These are phyloP conservation scores for Andricus quercusramuli DNA, from an alignment of 2,888 invertebrate species.

Conservation along the genomic window DNA sequence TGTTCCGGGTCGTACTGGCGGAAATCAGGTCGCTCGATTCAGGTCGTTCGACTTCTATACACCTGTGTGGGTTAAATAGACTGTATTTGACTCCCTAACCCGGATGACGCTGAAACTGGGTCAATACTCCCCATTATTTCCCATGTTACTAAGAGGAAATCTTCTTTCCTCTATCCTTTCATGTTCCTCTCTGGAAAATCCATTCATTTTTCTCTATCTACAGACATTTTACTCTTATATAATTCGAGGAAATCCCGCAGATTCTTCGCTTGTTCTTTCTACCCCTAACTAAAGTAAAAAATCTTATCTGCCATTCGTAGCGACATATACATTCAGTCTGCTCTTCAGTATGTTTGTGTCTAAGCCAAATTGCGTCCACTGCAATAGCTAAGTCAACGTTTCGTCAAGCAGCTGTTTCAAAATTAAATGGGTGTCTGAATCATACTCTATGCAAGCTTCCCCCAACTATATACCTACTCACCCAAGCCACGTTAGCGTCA, in stretches of 20 bases:
- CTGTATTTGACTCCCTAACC: slow-evolving; percentile 69
- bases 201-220: not conserved
- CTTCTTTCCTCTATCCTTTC: not conserved
- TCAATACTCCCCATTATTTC: slow-evolving; percentile 67
- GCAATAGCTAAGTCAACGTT: too few relatives aligned
- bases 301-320: not conserved
- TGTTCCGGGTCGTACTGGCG: slow-evolving; percentile 68
- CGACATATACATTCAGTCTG: too few relatives aligned
- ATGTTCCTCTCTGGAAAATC: not conserved
- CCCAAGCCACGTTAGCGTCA: too few relatives aligned
- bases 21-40: slow-evolving; percentile 76
- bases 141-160: slow-evolving; percentile 39
- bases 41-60: slow-evolving; percentile 64
- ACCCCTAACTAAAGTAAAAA: not conserved
- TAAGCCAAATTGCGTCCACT: too few relatives aligned
- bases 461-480: too few relatives aligned
- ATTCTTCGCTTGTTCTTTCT: not conserved
- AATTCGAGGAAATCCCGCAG: not conserved
- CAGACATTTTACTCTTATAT: not conserved
- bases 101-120: slow-evolving; percentile 68
- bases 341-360: too few relatives aligned
- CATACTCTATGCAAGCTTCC: too few relatives aligned
- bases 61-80: slow-evolving; percentile 60
- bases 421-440: too few relatives aligned
- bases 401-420: too few relatives aligned